Base-by-base conservation (phyloP, 2,797 vertebrate species). In the Pangasius sanitwongsei region DNA sequence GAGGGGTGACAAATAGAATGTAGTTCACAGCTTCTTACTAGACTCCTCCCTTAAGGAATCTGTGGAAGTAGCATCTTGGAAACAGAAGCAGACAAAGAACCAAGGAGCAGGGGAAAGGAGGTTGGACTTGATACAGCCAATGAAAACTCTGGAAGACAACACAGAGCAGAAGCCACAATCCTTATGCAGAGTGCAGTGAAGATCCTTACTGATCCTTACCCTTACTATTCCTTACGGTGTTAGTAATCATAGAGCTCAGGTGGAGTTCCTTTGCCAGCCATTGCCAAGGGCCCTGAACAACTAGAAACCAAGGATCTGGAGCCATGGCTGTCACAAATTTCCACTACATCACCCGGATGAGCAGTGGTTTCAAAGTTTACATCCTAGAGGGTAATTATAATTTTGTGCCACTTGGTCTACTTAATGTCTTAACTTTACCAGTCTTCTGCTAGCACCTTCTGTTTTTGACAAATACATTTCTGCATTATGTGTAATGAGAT, bases 341-440 rank as follows among this genome's bases (percentile, higher is more conserved):
- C 92, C 96, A 97, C 41, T 97, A 97, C 93, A 97, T 97, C 41
- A 97, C 96, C 13, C 93, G 96, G 88, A 97, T 97, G 96, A 97
- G 95, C 95, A 97, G 96, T 55, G 96, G 96, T 87, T 97, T 97
- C 91, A 97, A 97, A 92, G 96, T 97, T 69, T 97, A 97, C 95
- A 97, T 97, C 89, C 91, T 97, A 89, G 96, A 97, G 90, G 96
- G 96, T 97, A 93, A 93, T 93, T 81, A 87, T 88, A 15, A 74
- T 50, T 31, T 83, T 6, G 50, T 55, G 11, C 25, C 28, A 74
- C 12, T 20, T 53, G 65, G 16, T 48, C 13, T 41, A 34, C 1
- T n/a, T 69, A 18, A 41, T 12, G 18, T 70, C 55, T 0, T 6
- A 50, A n/a, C 8, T 48, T n/a, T 78, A 50, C 57, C 57, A 53